Evolutionary conservation across 2,113 vertebrate genomes (phyloP).

Genomic region (Gavialis gangeticus): DNA sequence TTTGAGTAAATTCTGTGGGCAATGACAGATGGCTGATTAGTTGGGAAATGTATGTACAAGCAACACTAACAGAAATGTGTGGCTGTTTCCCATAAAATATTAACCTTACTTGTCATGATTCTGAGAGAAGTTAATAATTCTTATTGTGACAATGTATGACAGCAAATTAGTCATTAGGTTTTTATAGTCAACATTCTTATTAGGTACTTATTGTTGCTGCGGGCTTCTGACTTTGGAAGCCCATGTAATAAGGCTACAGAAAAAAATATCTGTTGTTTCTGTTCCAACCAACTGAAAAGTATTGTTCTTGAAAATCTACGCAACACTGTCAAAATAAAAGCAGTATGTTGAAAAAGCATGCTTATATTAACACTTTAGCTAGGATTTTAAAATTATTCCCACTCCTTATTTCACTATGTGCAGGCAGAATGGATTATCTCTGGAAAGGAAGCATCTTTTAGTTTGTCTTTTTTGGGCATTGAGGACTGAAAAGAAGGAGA

Average conservation of each 20-base stretch:
- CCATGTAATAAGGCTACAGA: accelerated
- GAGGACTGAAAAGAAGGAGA: not conserved
- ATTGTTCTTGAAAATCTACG: not conserved
- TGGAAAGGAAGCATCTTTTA: too few species aligned
- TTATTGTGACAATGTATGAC: constrained; percentile 37
- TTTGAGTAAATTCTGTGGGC: constrained; percentile 1
- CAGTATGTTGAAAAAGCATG: not conserved
- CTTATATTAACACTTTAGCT: not conserved
- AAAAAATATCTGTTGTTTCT: not conserved
- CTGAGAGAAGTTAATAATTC: constrained; percentile 60
- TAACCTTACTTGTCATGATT: constrained; percentile 4
- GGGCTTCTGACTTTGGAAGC: not conserved
- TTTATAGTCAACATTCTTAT: not conserved
- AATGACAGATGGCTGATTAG: constrained; percentile 49
- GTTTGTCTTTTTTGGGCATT: too few species aligned
- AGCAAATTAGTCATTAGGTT: constrained; percentile 44
- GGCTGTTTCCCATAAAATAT: not conserved
- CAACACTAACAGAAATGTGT: constrained; percentile 42
- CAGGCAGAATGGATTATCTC: too few species aligned
- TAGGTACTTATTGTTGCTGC: constrained; percentile 1
- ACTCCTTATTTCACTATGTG: not conserved
- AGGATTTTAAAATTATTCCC: not conserved
- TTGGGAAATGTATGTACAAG: constrained; percentile 40
- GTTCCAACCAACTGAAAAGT: not conserved
- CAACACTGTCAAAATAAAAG: not conserved